A percentile compares a stretch with the other conserved stretches of the same genome.
Evolutionary conservation across 2,888 invertebrate species (phyloP).

Genomic region (Yponomeuta malinellus): DNA sequence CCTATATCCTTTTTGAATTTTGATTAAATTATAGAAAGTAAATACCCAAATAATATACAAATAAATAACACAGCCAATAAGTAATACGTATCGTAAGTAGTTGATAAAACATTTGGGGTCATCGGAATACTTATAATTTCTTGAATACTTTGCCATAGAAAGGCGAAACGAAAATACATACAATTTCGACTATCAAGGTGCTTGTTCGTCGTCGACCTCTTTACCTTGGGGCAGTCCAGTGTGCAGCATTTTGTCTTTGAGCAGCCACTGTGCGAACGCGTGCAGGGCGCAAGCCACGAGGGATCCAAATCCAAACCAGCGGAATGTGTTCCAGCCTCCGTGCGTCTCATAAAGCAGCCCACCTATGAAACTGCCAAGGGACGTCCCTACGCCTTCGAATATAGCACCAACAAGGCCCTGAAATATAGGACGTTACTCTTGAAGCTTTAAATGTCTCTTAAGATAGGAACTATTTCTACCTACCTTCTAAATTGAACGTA

Average conservation of each 20-base stretch:
- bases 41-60: no score
- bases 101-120: no score
- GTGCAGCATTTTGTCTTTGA: constrained; percentile 33
- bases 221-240: constrained; percentile 4
- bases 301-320: constrained; percentile 82
- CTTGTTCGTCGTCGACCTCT: background rate
- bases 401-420: constrained; percentile 90
- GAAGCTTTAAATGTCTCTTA: no score
- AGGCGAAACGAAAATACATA: background rate
- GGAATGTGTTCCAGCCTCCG: constrained; percentile 81
- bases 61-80: no score
- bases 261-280: constrained; percentile 61
- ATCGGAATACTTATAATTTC: no score
- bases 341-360: constrained; percentile 80
- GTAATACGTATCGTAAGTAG: no score
- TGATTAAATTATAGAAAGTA: no score
- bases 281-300: constrained; percentile 78
- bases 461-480: no score
- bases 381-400: constrained; percentile 91
- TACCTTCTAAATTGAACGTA: no score
- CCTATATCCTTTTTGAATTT: no score
- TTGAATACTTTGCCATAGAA: no score
- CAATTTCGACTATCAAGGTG: background rate
- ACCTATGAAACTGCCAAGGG: constrained; percentile 86
- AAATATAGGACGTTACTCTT: constrained; percentile 26